Evolutionary conservation across 2,888 invertebrate species (phyloP).

Genomic region (Platycnemis pennipes): DNA sequence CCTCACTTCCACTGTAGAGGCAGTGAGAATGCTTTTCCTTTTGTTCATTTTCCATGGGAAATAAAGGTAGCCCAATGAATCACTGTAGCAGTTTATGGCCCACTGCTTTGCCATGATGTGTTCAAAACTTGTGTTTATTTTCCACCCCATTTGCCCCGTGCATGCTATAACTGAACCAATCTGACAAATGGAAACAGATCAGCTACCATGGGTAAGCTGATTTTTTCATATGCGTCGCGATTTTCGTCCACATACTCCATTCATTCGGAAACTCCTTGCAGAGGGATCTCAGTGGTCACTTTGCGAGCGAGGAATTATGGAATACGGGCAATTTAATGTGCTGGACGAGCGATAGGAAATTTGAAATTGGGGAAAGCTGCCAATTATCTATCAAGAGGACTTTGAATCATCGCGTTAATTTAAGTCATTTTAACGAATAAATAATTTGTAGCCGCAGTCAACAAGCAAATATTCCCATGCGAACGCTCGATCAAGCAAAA

Average conservation of each 20-base stretch:
- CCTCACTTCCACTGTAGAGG: background rate
- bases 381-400: background rate
- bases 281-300: background rate
- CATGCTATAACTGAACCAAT: background rate
- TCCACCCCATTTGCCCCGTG: background rate
- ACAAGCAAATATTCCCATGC: background rate
- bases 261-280: background rate
- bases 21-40: background rate
- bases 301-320: background rate
- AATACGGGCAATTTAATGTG: background rate
- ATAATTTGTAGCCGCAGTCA: background rate
- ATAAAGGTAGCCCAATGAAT: background rate
- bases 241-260: background rate
- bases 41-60: background rate
- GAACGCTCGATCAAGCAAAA: background rate
- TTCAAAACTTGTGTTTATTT: conserved; percentile 2
- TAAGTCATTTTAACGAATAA: background rate
- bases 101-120: background rate
- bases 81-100: background rate
- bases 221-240: background rate
- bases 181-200: background rate
- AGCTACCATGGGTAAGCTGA: background rate
- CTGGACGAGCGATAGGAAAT: background rate
- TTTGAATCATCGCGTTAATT: background rate
- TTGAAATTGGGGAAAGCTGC: background rate